Evolutionary conservation across 2,888 invertebrate genomes (phyloP).

Genomic region (Sussaba pulchella): DNA sequence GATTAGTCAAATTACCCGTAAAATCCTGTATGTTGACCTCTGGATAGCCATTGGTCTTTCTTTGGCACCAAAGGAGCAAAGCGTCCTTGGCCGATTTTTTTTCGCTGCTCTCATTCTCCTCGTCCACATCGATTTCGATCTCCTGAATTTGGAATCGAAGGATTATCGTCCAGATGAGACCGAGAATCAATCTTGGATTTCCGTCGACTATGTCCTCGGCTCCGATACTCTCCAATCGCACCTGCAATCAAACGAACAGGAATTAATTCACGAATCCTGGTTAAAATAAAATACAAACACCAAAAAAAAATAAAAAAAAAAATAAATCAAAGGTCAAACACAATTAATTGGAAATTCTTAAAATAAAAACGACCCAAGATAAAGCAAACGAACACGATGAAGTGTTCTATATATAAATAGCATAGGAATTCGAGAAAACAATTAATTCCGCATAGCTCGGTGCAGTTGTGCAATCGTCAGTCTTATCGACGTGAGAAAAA

Average conservation of each 20-base stretch:
- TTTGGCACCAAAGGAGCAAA: constrained; percentile 98
- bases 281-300: too few relatives aligned
- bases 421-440: background rate
- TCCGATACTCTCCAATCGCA: constrained; percentile 98
- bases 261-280: too few relatives aligned
- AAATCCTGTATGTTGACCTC: constrained; percentile 96
- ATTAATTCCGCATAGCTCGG: background rate
- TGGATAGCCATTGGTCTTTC: constrained; percentile 97
- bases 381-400: too few relatives aligned
- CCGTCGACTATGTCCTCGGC: constrained; percentile 99
- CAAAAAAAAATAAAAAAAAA: background rate
- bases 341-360: constrained; percentile 1
- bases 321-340: background rate
- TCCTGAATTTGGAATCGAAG: constrained; percentile 99
- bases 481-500: constrained; percentile 47
- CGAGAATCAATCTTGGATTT: constrained; percentile 97
- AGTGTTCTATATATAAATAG: background rate
- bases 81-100: constrained; percentile 99
- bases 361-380: too few relatives aligned
- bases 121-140: constrained; percentile 98
- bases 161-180: constrained; percentile 99
- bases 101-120: constrained; percentile 98
- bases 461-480: constrained; percentile 18
- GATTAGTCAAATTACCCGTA: constrained; percentile 84
- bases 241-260: constrained; percentile 86